These are phyloP conservation scores for Myxocyprinus asiaticus DNA, from an alignment of 2,113 vertebrate species.

Conservation along the genomic window DNA sequence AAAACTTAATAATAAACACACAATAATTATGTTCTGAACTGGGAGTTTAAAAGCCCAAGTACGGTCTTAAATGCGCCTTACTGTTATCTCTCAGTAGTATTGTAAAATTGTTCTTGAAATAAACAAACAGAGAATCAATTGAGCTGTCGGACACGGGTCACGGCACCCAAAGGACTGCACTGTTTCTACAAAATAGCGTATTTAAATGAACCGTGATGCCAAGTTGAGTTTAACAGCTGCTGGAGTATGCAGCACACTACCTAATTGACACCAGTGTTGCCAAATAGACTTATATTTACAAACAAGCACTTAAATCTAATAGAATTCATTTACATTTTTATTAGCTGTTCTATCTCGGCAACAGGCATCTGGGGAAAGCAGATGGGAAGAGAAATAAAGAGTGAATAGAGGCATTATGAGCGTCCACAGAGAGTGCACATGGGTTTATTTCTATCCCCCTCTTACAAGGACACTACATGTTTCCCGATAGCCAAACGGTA, in stretches of 20 bases:
- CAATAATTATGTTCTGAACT: too few species aligned
- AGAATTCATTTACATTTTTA: slow-evolving; percentile 60
- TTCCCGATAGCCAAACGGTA: slow-evolving; percentile 48
- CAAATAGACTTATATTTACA: slow-evolving; percentile 57
- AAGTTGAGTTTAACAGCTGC: slow-evolving; percentile 40
- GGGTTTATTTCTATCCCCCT: slow-evolving; percentile 50
- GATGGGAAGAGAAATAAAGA: slow-evolving; percentile 56
- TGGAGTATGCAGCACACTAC: slow-evolving; percentile 38
- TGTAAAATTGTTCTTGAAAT: not conserved
- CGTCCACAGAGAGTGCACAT: slow-evolving; percentile 45
- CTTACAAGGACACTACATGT: slow-evolving; percentile 53
- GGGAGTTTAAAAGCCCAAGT: too few species aligned
- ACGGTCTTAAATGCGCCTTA: too few species aligned
- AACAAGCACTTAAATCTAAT: slow-evolving; percentile 57
- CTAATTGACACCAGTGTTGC: slow-evolving; percentile 9
- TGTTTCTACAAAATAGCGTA: not conserved
- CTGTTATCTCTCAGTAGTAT: too few species aligned
- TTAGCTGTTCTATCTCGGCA: slow-evolving; percentile 52
- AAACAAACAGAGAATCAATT: not conserved
- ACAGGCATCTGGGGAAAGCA: slow-evolving; percentile 59
- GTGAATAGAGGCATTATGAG: slow-evolving; percentile 56
- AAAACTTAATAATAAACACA: too few species aligned
- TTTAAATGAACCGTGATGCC: slow-evolving; percentile 18
- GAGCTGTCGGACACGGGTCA: not conserved
- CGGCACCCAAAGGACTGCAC: slow-evolving; percentile 29